Percentiles rank a stretch among this genome's conserved stretches.
These are phyloP conservation scores for Emesis russula DNA, from an alignment of 2,888 invertebrate species.

Conservation along the genomic window DNA sequence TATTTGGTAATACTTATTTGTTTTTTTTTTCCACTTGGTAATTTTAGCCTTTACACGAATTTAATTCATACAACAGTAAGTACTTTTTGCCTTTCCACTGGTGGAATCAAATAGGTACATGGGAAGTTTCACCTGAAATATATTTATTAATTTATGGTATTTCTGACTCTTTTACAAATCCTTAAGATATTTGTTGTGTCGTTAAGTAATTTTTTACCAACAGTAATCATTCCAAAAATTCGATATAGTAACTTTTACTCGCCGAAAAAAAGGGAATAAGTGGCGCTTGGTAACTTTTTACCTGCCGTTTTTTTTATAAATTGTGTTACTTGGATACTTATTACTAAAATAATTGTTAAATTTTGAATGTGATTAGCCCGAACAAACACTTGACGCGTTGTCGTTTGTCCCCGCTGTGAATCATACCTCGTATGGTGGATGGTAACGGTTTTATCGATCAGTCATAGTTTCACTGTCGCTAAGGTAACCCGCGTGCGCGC, in stretches of 20 bases:
- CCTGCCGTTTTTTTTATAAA: conserved; percentile 1
- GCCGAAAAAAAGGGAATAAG: background rate
- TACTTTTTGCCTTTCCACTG: too few relatives aligned
- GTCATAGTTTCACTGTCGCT: background rate
- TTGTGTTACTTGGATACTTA: conserved; percentile 1
- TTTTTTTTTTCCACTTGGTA: background rate
- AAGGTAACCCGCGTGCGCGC: background rate
- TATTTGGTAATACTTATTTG: background rate
- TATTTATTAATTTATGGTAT: background rate
- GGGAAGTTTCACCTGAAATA: too few relatives aligned
- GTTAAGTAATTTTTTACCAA: conserved; percentile 1
- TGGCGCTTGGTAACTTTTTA: background rate
- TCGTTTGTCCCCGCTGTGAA: conserved; percentile 7
- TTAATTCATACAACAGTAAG: too few relatives aligned
- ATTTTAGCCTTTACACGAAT: background rate
- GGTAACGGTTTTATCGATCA: conserved; percentile 9
- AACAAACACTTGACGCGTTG: conserved; percentile 15
- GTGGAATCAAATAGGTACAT: too few relatives aligned
- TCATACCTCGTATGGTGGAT: background rate
- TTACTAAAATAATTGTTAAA: background rate
- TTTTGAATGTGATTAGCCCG: background rate
- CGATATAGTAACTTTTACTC: conserved; percentile 11
- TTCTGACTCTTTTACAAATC: background rate
- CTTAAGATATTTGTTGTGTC: background rate
- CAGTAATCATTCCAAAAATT: background rate